Base-by-base conservation (phyloP, 2,113 vertebrate species). In the Ascaphus truei region DNA sequence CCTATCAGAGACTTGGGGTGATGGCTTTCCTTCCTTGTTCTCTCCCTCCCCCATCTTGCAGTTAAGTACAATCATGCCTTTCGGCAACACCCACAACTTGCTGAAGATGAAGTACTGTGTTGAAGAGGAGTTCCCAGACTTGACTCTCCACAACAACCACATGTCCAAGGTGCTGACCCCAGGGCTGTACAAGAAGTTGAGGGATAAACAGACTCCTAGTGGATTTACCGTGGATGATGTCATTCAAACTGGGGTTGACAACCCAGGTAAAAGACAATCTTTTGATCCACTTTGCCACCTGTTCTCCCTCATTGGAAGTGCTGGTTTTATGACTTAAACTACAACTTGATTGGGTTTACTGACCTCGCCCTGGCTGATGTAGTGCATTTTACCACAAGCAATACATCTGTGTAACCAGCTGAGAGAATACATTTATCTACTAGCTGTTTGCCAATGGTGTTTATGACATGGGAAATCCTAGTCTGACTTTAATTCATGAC, bases 21-120 rank as follows among this genome's bases (percentile, higher is more conserved):
- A 53, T 55, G 20, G n/a, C 47, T 62, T 63, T 31, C 29, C 26
- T 26, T 41, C 75, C 56, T 64, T 77, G 75, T 73, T 72, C 64
- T 66, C 80, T 27, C 74, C 67, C 76, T 51, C 72, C 73, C 77
- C 79, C 57, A 75, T 77, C 80, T 76, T 76, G 79, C 84, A 27
- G 57, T 77, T 79, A 88, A 87, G 88, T 76, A 81, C 88, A 85
- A 77, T 73, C 86, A 98, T 99, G 96, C 96, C 96, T 59, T 99
- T 98, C 85, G 92, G 96, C 72, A 98, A 95, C 83, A 94, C 90
- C 67, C 96, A 98, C 90, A 98, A 97, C 80, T 53, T 88, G 52
- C 2, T 89, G 82, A 98, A 98, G 89, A 77, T 91, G 87, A 94
- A 94, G 36, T 80, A 72, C 77, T 5, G 72, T 0, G 72, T 81